Conservation (phyloP, 1,140 invertebrate genomes). For the Pachyrhynchus sulphureomaculatus region DNA sequence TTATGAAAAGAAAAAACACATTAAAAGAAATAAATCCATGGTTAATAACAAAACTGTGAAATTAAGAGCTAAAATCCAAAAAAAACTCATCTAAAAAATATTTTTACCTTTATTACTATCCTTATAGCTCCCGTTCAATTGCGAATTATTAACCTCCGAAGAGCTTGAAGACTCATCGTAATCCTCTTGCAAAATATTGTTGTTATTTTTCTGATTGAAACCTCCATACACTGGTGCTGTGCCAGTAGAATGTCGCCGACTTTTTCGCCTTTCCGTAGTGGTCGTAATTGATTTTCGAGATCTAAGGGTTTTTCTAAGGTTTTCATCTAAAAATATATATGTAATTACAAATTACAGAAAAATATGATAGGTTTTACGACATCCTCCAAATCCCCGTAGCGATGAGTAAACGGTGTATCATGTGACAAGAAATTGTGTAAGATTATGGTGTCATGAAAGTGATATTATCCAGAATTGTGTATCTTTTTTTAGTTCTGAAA, state of each 20-base stretch:
- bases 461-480: no score
- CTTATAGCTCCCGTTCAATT: constrained; percentile 60
- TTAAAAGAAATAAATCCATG: no score
- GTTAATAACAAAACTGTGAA: no score
- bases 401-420: no score
- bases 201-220: constrained; percentile 36
- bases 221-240: constrained; percentile 57
- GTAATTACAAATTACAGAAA: neutral
- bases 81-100: neutral
- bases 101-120: constrained; percentile 57
- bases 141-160: constrained; percentile 56
- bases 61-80: no score
- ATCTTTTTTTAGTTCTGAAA: no score
- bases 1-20: no score
- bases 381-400: no score
- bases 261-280: constrained; percentile 70
- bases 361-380: neutral
- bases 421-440: no score
- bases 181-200: constrained; percentile 37
- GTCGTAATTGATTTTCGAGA: constrained; percentile 66
- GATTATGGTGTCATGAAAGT: no score
- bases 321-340: constrained; percentile 61
- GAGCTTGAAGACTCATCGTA: constrained; percentile 60
- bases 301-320: constrained; percentile 73
- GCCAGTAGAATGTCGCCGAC: constrained; percentile 71